Evolutionary conservation across 35 echinoderm and acorn worm species (phyloP).

Genomic region (Hemicentrotus pulcherrimus): DNA sequence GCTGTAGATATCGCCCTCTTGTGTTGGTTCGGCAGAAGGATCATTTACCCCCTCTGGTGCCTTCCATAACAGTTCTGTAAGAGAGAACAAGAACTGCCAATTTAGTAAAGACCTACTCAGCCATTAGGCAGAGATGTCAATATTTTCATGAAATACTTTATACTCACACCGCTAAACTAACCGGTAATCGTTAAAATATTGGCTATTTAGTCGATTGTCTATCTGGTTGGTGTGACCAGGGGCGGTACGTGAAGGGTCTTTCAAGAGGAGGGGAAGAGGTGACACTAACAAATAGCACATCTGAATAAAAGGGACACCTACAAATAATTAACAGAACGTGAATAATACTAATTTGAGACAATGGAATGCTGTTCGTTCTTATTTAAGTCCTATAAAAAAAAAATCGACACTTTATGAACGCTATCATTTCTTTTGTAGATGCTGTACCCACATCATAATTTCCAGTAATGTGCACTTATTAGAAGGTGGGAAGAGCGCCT

Average conservation of each 20-base stretch:
- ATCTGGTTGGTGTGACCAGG: background rate
- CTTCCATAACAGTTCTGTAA: slow-evolving; percentile 50
- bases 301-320: too few relatives aligned
- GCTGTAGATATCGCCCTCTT: slow-evolving; percentile 74
- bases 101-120: background rate
- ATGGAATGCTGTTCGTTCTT: too few relatives aligned
- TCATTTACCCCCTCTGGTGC: slow-evolving; percentile 35
- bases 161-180: background rate
- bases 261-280: too few relatives aligned
- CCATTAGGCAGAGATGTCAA: background rate
- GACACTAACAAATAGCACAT: too few relatives aligned
- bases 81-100: background rate
- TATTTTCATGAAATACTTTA: background rate
- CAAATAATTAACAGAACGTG: too few relatives aligned
- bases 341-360: too few relatives aligned
- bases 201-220: background rate
- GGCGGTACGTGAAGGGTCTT: background rate
- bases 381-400: too few relatives aligned
- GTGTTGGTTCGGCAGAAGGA: slow-evolving; percentile 25
- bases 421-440: too few relatives aligned
- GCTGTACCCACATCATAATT: too few relatives aligned
- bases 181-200: background rate
- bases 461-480: too few relatives aligned
- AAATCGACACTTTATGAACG: too few relatives aligned
- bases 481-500: too few relatives aligned